Percentiles rank a stretch among this genome's conserved stretches.
Conservation (phyloP, 92 coral and sea anemone species). For the Siderastrea radians region DNA sequence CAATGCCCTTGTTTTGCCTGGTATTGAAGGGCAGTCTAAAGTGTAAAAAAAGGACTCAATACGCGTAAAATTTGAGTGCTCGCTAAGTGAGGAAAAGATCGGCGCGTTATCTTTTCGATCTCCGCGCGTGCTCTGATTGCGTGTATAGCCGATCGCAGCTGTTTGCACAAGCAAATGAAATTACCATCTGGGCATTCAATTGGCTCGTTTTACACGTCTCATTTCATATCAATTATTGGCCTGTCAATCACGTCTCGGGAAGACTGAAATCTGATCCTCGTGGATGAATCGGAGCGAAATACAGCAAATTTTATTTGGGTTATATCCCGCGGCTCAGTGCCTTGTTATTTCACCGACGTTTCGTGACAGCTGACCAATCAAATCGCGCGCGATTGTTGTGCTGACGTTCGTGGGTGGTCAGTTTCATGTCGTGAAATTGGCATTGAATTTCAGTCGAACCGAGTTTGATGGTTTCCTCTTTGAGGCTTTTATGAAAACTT, state of each 20-base stretch:
- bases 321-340: conserved; percentile 77
- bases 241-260: conserved; percentile 49
- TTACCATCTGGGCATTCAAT: conserved; percentile 50
- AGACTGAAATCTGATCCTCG: conserved; percentile 36
- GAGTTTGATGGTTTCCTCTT: conserved; percentile 60
- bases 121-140: conserved; percentile 35
- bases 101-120: conserved; percentile 15
- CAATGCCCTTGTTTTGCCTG: conserved; percentile 5
- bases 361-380: conserved; percentile 57
- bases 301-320: conserved; percentile 67
- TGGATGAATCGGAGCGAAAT: conserved; percentile 48
- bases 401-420: conserved; percentile 89
- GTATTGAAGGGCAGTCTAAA: conserved; percentile 21
- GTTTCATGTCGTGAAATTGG: conserved; percentile 79
- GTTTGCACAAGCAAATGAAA: conserved; percentile 57
- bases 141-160: conserved; percentile 44
- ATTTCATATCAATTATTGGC: conserved; percentile 42
- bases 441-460: conserved; percentile 78
- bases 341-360: conserved; percentile 70
- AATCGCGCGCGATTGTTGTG: conserved; percentile 56
- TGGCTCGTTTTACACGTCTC: conserved; percentile 43
- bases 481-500: conserved; percentile 52
- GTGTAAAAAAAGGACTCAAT: conserved; percentile 27
- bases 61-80: conserved; percentile 37
- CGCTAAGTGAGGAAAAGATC: not conserved